These are phyloP conservation scores for Phyllopteryx taeniolatus DNA, from an alignment of 2,113 vertebrate species.

Conservation along the genomic window DNA sequence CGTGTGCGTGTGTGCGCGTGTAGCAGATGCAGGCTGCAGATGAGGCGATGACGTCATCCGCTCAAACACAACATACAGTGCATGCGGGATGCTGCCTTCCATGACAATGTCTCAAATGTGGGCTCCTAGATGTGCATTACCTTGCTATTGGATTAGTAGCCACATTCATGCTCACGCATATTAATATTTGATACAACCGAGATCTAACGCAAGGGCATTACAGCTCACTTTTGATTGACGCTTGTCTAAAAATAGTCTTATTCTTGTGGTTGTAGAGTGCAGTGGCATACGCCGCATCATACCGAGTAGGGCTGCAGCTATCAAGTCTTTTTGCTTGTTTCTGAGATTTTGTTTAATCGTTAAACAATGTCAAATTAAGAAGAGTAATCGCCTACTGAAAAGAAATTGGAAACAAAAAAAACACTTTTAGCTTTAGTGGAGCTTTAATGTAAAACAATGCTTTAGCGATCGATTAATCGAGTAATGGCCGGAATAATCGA, in stretches of 20 bases:
- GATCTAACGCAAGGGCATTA: neutral
- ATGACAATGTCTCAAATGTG: neutral
- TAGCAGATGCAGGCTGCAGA: slow-evolving; percentile 19
- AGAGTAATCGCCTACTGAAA: too few relatives aligned
- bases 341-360: too few relatives aligned
- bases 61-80: neutral
- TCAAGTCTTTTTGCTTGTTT: too few relatives aligned
- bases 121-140: neutral
- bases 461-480: too few relatives aligned
- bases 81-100: neutral
- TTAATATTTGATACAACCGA: neutral
- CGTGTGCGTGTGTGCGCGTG: neutral
- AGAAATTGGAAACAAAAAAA: too few relatives aligned
- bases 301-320: too few relatives aligned
- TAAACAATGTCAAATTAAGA: too few relatives aligned
- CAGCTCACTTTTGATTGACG: neutral
- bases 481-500: too few relatives aligned
- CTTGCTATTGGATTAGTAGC: neutral
- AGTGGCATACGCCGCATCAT: too few relatives aligned
- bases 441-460: too few relatives aligned
- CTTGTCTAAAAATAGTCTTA: neutral
- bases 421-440: too few relatives aligned
- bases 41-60: slow-evolving; percentile 30
- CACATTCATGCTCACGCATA: too few relatives aligned
- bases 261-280: neutral